Base-by-base conservation (phyloP, 2,113 vertebrate genomes). In the Apteryx owenii region DNA sequence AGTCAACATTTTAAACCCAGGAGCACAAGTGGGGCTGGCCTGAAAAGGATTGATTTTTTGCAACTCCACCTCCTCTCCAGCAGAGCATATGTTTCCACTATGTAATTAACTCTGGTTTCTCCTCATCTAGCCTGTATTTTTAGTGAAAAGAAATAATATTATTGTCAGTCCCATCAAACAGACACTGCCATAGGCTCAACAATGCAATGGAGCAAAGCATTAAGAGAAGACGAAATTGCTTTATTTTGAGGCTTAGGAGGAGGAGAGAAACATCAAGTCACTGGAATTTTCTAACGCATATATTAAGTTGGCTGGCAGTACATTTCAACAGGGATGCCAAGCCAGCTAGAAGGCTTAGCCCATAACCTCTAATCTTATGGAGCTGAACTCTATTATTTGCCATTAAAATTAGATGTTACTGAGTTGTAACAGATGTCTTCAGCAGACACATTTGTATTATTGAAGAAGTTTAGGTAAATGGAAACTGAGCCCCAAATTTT, bases 361-460 rank as follows among this genome's bases (percentile, higher is more conserved):
- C 65, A 87, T 97, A 98, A 98, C 98, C 98, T 98, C 98, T 98
- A 98, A 98, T 98, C 98, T 98, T 96, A 93, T 29, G 96, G 92
- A 98, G 97, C 97, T 98, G 98, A 98, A 98, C 98, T 98, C 96
- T 98, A 89, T 98, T 98, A 98, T 98, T 98, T 98, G 93, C 95
- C 89, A 96, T 97, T 98, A 97, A 98, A 98, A 98, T 98, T 98
- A 98, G 96, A 98, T 97, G 98, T 98, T 98, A 97, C 95, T 61
- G 93, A 96, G 94, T 96, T 96, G 89, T 98, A 98, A 97, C 98
- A 98, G 98, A 98, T 98, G 98, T 98, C 97, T 97, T 97, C 96
- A 93, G 95, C 95, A 97, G 98, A 97, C 95, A 89, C 29, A 78
- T 93, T 97, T 98, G 98, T 98, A 98, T 98, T 98, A 97, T 89